Base-by-base conservation (phyloP, 2,113 vertebrate species). In the Nyctibius bracteatus region DNA sequence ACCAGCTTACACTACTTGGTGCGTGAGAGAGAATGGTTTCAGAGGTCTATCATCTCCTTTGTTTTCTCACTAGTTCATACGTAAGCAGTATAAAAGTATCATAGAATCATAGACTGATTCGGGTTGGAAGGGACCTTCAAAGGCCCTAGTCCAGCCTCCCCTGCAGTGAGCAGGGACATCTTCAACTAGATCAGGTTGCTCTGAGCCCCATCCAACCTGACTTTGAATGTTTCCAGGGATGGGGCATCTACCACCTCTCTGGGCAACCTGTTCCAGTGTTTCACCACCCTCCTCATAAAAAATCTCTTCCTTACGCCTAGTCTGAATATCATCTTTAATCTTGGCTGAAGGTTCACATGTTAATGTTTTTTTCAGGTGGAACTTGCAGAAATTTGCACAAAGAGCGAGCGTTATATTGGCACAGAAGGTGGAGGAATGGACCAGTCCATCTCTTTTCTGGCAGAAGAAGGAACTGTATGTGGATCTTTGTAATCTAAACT, bases 361-460 rank as follows among this genome's bases (percentile, higher is more conserved):
- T 77, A 47, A 74, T 88, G 39, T 65, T 78, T 91, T 70, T 86
- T 93, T 78, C 94, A 99, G 99, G 98, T 99, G 91, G 98, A 98
- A 87, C 97, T 99, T 31, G 99, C 99, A 28, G 99, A 99, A 97
- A 98, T 99, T 67, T 99, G 99, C 82, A 98, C 99, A 73, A 99
- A 98, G 94, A 99, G 99, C 3, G 99, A 99, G 84, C 98, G 90
- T 73, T 99, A 99, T 44, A 98, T 99, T 89, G 99, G 99, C 90
- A 99, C 99, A n/a, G 99, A 99, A 98, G 99, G 99, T 82, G 99
- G 99, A 54, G 99, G 99, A 86, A 99, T 99, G 99, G 99, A 99
- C 97, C 99, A 99, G 96, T 99, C 99, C 6, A 99, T 99, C 95
- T 99, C 99, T 67, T 99, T 99, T 94, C 98, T 99, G 94, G 99